A percentile compares a stretch with the other conserved stretches of the same genome.
These are phyloP conservation scores for Agapetus fuscipes DNA, from an alignment of 2,888 invertebrate species.

Conservation along the genomic window DNA sequence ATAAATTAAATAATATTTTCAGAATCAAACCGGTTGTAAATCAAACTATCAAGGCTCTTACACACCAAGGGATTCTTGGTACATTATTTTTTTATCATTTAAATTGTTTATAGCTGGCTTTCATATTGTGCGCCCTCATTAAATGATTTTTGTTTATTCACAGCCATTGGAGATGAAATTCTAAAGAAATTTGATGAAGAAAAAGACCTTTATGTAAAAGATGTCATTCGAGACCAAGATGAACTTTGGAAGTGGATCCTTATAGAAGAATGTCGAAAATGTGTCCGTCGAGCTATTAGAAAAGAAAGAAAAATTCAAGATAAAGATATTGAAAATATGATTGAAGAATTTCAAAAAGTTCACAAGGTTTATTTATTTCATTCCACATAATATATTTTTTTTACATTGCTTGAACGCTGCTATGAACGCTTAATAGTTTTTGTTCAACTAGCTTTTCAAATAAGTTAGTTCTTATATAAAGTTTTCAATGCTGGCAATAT, in stretches of 20 bases:
- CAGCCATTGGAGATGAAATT: background rate
- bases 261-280: conserved; percentile 17
- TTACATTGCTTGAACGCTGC: no score
- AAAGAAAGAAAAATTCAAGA: conserved; percentile 18
- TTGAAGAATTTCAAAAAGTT: background rate
- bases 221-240: conserved; percentile 25
- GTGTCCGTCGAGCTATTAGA: conserved; percentile 23
- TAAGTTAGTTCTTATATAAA: no score
- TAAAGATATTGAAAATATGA: conserved; percentile 18
- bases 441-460: no score
- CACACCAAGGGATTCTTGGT: background rate
- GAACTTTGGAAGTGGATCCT: conserved; percentile 23
- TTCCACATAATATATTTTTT: background rate
- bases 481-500: no score
- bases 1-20: conserved; percentile 31
- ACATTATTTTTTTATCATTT: background rate
- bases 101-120: background rate
- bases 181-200: conserved; percentile 43
- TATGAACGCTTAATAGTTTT: no score
- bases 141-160: background rate
- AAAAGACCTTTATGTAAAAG: conserved; percentile 26
- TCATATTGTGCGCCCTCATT: background rate
- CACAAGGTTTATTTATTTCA: background rate
- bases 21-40: conserved; percentile 27
- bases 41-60: background rate